phyloP scores from a whole-genome alignment of 2,888 invertebrate genomes.

The Nomada fabriciana region DNA sequence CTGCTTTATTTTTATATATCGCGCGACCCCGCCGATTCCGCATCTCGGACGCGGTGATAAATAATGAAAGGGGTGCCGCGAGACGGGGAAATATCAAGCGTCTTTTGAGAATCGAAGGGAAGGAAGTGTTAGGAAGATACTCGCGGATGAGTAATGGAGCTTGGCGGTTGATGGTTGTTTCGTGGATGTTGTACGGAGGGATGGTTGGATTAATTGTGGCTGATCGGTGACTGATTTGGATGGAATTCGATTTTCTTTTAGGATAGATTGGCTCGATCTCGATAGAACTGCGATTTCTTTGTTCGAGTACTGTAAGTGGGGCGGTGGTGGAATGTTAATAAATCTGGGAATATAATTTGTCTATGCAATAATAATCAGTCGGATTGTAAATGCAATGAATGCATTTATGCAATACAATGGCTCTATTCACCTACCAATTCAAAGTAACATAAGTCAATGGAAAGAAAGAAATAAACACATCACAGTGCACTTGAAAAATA shows the following conservation, averaged over 20 bases:
- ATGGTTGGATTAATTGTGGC: slow-evolving; percentile 4
- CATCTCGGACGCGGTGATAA: slow-evolving; percentile 70
- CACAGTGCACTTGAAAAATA: not conserved
- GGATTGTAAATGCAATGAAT: too few species aligned
- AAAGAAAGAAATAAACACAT: not conserved
- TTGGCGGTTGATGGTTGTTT: not conserved
- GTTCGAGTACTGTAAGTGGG: too few species aligned
- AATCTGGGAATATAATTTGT: too few species aligned
- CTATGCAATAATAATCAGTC: too few species aligned
- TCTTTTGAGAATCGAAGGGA: slow-evolving; percentile 28
- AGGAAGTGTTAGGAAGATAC: not conserved
- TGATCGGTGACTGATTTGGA: not conserved
- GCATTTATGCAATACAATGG: too few species aligned
- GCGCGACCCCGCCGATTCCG: slow-evolving; percentile 36
- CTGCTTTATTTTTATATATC: slow-evolving; percentile 64
- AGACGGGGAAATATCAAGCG: slow-evolving; percentile 56
- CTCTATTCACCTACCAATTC: too few species aligned
- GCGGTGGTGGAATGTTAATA: too few species aligned
- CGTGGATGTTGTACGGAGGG: not conserved
- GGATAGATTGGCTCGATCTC: too few species aligned
- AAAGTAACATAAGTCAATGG: too few species aligned
- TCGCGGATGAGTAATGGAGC: slow-evolving; percentile 37
- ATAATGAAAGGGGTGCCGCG: slow-evolving; percentile 72
- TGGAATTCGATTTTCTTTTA: not conserved
- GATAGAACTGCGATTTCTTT: too few species aligned